Conservation (phyloP, 2,888 invertebrate species). For the Orthosia incerta region DNA sequence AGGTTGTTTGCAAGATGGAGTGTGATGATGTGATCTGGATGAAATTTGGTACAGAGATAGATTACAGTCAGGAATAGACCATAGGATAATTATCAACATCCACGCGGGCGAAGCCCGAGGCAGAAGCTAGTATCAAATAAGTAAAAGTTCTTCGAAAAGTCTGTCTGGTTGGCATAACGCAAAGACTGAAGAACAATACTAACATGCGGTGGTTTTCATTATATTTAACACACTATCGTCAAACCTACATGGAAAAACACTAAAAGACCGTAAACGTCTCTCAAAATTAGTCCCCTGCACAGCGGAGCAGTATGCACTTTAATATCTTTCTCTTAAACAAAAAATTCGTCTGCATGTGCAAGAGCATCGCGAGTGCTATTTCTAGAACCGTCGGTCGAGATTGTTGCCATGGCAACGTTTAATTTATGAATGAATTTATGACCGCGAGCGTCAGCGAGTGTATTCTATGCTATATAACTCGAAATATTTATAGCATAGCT, state of each 20-base stretch:
- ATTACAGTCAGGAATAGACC: too few relatives aligned
- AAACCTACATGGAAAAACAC: slow-evolving; percentile 26
- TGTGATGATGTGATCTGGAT: too few relatives aligned
- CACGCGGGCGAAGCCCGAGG: too few relatives aligned
- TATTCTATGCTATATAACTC: slow-evolving; percentile 35
- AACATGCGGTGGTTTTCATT: not conserved
- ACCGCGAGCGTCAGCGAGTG: slow-evolving; percentile 36
- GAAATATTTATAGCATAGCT: slow-evolving; percentile 54
- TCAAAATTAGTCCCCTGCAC: not conserved
- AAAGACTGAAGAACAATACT: not conserved
- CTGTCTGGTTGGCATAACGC: not conserved
- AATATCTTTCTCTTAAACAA: not conserved
- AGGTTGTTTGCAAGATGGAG: too few relatives aligned
- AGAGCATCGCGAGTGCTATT: slow-evolving; percentile 44
- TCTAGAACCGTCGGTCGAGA: slow-evolving; percentile 38
- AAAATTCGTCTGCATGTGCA: slow-evolving; percentile 8
- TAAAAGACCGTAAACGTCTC: slow-evolving; percentile 11
- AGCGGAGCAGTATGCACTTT: slow-evolving; percentile 4
- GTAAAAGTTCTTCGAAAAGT: not conserved
- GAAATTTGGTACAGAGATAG: too few relatives aligned
- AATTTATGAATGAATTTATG: slow-evolving; percentile 66
- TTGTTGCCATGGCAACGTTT: slow-evolving; percentile 60
- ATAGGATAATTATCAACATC: too few relatives aligned
- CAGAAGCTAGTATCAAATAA: too few relatives aligned
- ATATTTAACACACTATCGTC: slow-evolving; percentile 9